Evolutionary conservation across 2,888 invertebrate species (phyloP).

Genomic region (Imbricaverruca yamaguchii): DNA sequence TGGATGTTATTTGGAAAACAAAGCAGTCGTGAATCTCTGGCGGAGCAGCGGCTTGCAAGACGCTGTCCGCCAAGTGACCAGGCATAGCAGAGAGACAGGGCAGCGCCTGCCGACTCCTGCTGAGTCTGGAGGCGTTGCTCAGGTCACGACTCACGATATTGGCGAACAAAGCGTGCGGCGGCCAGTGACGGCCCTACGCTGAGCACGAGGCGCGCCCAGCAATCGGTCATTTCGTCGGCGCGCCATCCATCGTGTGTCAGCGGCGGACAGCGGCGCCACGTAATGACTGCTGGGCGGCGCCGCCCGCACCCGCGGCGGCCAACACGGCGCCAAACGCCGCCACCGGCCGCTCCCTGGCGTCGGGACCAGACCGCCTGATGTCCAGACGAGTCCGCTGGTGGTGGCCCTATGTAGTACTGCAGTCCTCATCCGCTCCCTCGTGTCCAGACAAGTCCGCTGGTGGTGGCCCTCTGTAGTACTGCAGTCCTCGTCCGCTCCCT

Average conservation of each 20-base stretch:
- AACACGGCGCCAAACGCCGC: background rate
- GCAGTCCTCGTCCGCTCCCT: too few relatives aligned
- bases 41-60: background rate
- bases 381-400: too few relatives aligned
- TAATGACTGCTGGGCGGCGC: constrained; percentile 5
- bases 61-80: too few relatives aligned
- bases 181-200: too few relatives aligned
- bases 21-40: background rate
- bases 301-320: too few relatives aligned
- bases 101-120: background rate
- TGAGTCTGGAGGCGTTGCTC: background rate
- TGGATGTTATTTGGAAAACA: background rate
- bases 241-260: constrained; percentile 11
- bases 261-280: background rate
- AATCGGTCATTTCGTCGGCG: background rate
- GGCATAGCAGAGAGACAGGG: background rate
- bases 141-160: too few relatives aligned
- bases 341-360: background rate
- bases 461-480: too few relatives aligned
- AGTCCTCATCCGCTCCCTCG: too few relatives aligned
- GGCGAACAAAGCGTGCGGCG: background rate
- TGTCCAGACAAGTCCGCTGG: too few relatives aligned
- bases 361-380: background rate
- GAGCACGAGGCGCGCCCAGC: background rate
- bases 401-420: too few relatives aligned